A percentile compares a stretch with the other conserved stretches of the same genome.
phyloP scores from a whole-genome alignment of 2,888 invertebrate species.

The Neelides folsomi region DNA sequence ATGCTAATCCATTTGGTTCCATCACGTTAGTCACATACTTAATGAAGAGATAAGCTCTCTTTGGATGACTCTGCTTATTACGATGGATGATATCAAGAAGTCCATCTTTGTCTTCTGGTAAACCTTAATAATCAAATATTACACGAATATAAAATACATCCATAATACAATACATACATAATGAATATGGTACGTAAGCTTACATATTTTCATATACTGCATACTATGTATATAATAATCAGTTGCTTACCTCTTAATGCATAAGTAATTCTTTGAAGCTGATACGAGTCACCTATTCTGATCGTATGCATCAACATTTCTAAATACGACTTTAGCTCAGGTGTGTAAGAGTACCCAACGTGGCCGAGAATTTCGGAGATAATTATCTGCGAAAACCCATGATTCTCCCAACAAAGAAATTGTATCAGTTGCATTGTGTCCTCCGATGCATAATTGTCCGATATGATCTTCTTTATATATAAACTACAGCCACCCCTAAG shows the following conservation, averaged over 20 bases:
- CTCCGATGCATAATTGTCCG: constrained; percentile 83
- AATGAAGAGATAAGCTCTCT: constrained; percentile 91
- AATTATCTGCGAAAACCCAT: constrained; percentile 76
- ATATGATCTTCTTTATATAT: constrained; percentile 87
- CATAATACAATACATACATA: no score
- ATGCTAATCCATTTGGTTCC: constrained; percentile 66
- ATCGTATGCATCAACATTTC: constrained; percentile 76
- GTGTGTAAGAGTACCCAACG: constrained; percentile 73
- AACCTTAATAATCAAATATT: constrained; percentile 38
- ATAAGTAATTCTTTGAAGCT: constrained; percentile 82
- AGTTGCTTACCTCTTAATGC: constrained; percentile 63
- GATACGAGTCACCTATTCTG: constrained; percentile 90
- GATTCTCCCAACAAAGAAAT: constrained; percentile 95
- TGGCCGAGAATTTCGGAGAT: constrained; percentile 86
- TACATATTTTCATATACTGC: no score
- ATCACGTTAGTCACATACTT: constrained; percentile 87
- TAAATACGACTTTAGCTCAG: constrained; percentile 82
- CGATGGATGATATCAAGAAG: constrained; percentile 82
- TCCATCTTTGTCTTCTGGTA: constrained; percentile 75
- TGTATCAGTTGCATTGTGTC: constrained; percentile 79
- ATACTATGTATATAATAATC: no score
- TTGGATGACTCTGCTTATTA: constrained; percentile 88
- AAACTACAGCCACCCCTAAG: constrained; percentile 38
- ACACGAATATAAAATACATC: neutral
- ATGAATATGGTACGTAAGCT: no score